Conservation (phyloP, 2,797 vertebrate genomes). For the Iguana delicatissima region DNA sequence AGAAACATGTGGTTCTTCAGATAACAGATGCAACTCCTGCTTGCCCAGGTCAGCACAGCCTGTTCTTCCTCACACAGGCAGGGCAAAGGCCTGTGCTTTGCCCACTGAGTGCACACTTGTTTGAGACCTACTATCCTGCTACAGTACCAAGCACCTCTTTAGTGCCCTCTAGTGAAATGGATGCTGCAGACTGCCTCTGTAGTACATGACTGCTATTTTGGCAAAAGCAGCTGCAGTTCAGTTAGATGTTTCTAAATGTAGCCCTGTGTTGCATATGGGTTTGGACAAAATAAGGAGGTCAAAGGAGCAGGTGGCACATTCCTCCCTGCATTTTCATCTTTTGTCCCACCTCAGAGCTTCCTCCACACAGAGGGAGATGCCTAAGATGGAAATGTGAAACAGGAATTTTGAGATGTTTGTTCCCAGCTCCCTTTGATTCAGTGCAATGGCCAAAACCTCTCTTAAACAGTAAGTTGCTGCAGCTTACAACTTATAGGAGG, state of each 20-base stretch:
- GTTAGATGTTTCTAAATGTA: neutral
- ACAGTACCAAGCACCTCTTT: neutral
- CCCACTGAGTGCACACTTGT: no score
- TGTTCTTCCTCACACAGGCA: neutral
- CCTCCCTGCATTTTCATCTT: neutral
- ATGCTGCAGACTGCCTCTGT: neutral
- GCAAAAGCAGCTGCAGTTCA: neutral
- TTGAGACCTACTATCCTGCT: neutral
- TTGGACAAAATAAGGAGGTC: neutral
- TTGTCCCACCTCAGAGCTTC: neutral
- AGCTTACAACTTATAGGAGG: neutral
- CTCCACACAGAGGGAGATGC: neutral
- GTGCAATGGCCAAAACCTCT: neutral
- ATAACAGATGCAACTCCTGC: neutral
- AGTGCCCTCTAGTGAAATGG: neutral
- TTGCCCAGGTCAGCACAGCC: neutral
- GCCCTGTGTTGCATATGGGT: neutral
- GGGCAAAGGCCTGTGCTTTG: neutral
- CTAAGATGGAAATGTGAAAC: neutral
- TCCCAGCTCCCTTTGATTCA: neutral
- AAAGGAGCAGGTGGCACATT: neutral
- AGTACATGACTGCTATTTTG: neutral
- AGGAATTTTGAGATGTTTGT: neutral
- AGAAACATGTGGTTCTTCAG: neutral
- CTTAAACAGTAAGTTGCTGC: neutral